Conservation (phyloP, 1,140 invertebrate species). For the Portunus trituberculatus region DNA sequence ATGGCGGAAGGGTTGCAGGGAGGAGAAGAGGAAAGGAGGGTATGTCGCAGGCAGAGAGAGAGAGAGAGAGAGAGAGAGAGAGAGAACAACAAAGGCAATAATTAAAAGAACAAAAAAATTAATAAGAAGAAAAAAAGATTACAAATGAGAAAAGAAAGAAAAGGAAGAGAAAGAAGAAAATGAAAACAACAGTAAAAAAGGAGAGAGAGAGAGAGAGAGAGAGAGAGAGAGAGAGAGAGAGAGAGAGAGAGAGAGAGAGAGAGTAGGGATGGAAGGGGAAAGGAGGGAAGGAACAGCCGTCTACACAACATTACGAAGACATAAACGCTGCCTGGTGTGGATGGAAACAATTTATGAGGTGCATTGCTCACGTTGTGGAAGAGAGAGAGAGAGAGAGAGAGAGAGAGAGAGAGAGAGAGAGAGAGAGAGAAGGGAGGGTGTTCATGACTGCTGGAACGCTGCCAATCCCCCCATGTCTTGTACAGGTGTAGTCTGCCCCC, state of each 20-base stretch:
- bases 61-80: constrained; percentile 26
- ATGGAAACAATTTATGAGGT: too few species aligned
- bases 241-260: too few species aligned
- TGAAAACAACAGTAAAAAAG: too few species aligned
- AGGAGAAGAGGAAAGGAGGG: constrained; percentile 9
- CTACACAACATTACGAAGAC: background rate
- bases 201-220: background rate
- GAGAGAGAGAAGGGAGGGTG: constrained; percentile 23
- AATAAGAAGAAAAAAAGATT: background rate
- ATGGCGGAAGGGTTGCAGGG: background rate
- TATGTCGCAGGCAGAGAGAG: background rate
- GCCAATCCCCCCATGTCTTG: background rate
- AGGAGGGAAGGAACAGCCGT: background rate
- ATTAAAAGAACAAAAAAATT: too few species aligned
- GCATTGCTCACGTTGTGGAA: too few species aligned
- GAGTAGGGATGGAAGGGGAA: background rate
- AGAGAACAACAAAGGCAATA: too few species aligned
- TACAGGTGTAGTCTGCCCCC: background rate
- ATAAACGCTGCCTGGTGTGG: too few species aligned
- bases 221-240: too few species aligned
- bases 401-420: background rate
- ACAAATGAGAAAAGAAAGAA: background rate
- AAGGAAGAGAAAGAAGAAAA: too few species aligned
- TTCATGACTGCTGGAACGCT: too few species aligned
- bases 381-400: background rate